These are phyloP conservation scores for Tachystola acroxantha DNA, from an alignment of 2,888 invertebrate genomes.

Conservation along the genomic window DNA sequence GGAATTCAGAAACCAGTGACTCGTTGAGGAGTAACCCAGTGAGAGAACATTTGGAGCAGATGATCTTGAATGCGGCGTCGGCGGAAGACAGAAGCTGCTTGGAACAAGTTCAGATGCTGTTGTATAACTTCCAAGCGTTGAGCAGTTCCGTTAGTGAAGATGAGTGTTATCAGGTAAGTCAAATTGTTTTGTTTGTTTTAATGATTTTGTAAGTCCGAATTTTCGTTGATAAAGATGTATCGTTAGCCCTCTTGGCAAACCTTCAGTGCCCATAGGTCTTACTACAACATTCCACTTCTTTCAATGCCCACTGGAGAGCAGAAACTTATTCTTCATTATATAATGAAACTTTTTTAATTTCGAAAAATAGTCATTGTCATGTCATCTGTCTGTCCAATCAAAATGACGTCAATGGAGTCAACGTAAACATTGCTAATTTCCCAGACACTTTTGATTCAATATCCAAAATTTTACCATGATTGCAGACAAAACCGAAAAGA, in stretches of 20 bases:
- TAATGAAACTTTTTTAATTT: too few species aligned
- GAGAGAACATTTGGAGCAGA: conserved; percentile 70
- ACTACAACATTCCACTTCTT: too few species aligned
- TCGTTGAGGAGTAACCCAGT: conserved; percentile 67
- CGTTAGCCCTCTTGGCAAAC: too few species aligned
- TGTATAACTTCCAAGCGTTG: conserved; percentile 79
- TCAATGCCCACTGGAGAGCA: too few species aligned
- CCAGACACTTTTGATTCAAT: background rate
- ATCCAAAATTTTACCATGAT: conserved; percentile 19
- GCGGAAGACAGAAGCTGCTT: conserved; percentile 80
- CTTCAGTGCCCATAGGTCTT: too few species aligned
- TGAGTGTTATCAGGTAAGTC: conserved; percentile 71
- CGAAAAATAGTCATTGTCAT: too few species aligned
- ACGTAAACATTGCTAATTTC: too few species aligned
- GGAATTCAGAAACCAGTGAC: conserved; percentile 65
- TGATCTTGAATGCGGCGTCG: conserved; percentile 68
- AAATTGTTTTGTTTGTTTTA: conserved; percentile 7
- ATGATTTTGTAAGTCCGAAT: too few species aligned
- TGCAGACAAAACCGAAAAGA: conserved; percentile 64
- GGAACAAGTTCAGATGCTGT: conserved; percentile 79
- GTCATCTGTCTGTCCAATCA: too few species aligned
- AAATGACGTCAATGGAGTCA: too few species aligned
- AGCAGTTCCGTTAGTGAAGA: conserved; percentile 76
- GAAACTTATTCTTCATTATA: too few species aligned
- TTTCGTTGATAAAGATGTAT: background rate